Conservation (phyloP, 2,113 vertebrate species). For the Maccullochella peelii region DNA sequence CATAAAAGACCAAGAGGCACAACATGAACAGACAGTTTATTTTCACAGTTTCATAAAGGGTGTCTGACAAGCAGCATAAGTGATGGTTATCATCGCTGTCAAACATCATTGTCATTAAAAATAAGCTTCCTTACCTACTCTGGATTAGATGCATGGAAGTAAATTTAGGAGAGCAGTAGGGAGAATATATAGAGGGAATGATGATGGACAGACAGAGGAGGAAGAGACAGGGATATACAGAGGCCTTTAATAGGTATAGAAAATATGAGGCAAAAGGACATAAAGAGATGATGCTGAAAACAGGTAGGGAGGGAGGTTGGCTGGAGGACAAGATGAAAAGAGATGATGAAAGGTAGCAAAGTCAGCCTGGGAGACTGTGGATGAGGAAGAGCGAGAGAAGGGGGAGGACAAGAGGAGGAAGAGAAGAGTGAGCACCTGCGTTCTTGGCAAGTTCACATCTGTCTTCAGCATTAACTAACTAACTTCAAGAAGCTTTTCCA, state of each 20-base stretch:
- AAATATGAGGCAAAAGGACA: constrained; percentile 31
- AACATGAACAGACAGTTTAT: not conserved
- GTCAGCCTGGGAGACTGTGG: constrained; percentile 21
- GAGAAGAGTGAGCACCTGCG: not conserved
- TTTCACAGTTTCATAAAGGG: too few species aligned
- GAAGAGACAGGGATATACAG: not conserved
- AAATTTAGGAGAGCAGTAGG: not conserved
- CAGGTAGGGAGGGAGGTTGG: constrained; percentile 4
- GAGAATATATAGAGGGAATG: not conserved
- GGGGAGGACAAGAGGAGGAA: not conserved
- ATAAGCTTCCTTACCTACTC: not conserved
- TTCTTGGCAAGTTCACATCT: constrained; percentile 13
- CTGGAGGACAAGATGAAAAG: constrained; percentile 43
- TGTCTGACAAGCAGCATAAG: not conserved
- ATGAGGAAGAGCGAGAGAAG: constrained; percentile 5
- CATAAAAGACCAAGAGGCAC: constrained; percentile 6
- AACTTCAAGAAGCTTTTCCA: not conserved
- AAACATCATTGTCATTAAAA: constrained; percentile 4
- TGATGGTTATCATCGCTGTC: not conserved
- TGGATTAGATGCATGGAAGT: not conserved
- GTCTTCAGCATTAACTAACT: not conserved
- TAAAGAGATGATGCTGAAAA: constrained; percentile 17
- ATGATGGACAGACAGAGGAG: not conserved
- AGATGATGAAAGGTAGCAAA: constrained; percentile 22
- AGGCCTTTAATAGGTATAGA: constrained; percentile 1